A percentile compares a stretch with the other conserved stretches of the same genome.
Evolutionary conservation across 2,797 vertebrate genomes (phyloP).

Genomic region (Babyrousa celebensis): DNA sequence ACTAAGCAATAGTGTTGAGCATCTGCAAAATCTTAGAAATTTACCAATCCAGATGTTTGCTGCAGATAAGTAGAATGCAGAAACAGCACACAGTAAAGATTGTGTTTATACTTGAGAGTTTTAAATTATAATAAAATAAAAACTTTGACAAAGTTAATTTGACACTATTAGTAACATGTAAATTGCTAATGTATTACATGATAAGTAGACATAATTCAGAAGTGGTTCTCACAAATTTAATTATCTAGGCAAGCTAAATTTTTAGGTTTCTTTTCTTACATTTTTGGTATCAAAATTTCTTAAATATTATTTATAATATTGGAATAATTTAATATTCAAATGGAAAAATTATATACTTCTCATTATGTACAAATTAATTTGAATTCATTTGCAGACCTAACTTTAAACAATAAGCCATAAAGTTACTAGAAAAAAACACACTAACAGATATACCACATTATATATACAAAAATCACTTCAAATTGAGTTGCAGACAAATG

Average conservation of each 20-base stretch:
- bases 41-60: neutral
- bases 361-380: neutral
- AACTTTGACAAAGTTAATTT: neutral
- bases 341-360: constrained; percentile 19
- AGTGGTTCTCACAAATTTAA: neutral
- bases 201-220: neutral
- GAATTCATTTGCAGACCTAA: neutral
- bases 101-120: neutral
- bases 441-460: neutral
- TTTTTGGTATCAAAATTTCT: neutral
- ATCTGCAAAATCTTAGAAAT: constrained; percentile 2
- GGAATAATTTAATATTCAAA: neutral
- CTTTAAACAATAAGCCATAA: neutral
- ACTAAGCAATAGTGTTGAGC: neutral
- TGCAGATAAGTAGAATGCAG: neutral
- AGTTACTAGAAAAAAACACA: neutral
- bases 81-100: neutral
- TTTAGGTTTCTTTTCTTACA: constrained; percentile 33
- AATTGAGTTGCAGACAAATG: neutral
- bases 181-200: neutral
- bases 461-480: neutral
- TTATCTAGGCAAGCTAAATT: neutral
- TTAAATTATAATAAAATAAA: constrained; percentile 65
- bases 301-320: neutral
- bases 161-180: neutral